Percentiles rank a stretch among this genome's conserved stretches.
These are phyloP conservation scores for Allophyes oxyacanthae DNA, from an alignment of 2,888 invertebrate species.

Conservation along the genomic window DNA sequence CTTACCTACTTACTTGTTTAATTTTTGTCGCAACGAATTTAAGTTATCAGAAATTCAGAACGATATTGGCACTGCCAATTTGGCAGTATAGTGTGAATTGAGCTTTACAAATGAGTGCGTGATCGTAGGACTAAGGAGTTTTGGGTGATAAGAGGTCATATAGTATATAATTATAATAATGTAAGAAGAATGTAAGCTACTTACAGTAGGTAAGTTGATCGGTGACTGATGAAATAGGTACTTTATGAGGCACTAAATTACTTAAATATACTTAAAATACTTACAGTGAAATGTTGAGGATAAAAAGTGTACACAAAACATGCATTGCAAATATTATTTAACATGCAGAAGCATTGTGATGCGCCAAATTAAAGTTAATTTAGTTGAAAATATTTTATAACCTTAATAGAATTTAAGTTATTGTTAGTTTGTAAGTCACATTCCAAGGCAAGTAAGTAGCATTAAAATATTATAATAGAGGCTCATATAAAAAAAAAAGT, in stretches of 20 bases:
- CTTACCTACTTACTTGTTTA: too few relatives aligned
- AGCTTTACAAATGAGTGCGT: constrained; percentile 28
- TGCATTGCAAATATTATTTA: constrained; percentile 34
- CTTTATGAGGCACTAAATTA: constrained; percentile 29
- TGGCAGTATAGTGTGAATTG: neutral
- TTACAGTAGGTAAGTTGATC: constrained; percentile 45
- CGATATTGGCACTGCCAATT: too few relatives aligned
- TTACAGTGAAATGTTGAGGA: constrained; percentile 49
- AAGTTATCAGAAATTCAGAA: too few relatives aligned
- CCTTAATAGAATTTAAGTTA: neutral
- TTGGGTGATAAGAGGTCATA: constrained; percentile 26
- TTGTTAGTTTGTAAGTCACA: constrained; percentile 6
- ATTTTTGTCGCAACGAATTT: too few relatives aligned
- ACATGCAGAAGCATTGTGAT: constrained; percentile 31
- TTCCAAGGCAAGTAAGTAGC: constrained; percentile 16
- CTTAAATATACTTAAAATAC: constrained; percentile 48
- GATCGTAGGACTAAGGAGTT: constrained; percentile 48
- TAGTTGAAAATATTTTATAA: neutral
- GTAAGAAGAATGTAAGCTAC: constrained; percentile 37
- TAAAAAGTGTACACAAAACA: constrained; percentile 35
- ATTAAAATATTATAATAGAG: constrained; percentile 11
- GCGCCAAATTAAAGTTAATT: constrained; percentile 1
- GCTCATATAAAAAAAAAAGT: neutral
- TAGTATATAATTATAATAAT: constrained; percentile 20
- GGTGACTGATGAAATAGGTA: constrained; percentile 34